phyloP scores from a whole-genome alignment of 2,888 invertebrate species.

The Neoscelio sp. region DNA sequence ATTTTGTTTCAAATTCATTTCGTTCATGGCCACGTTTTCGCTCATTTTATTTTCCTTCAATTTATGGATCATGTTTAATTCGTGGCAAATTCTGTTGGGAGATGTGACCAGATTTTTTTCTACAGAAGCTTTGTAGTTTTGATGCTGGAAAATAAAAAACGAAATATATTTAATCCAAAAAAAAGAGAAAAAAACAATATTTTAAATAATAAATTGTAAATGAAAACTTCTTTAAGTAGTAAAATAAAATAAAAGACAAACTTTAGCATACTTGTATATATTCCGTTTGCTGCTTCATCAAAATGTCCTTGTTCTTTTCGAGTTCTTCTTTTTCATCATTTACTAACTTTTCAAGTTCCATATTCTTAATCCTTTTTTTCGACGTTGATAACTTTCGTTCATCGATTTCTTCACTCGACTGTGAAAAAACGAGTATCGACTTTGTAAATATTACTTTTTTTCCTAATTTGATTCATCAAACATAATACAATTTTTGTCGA shows the following conservation, averaged over 20 bases:
- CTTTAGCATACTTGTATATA: not conserved
- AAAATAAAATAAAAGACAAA: too few relatives aligned
- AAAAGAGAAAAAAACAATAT: too few relatives aligned
- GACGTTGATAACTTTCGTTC: not conserved
- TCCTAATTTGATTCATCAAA: too few relatives aligned
- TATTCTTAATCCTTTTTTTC: not conserved
- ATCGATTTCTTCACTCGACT: conserved; percentile 1
- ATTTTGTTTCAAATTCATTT: not conserved
- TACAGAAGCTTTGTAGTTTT: not conserved
- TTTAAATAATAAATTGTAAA: not conserved
- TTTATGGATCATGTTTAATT: not conserved
- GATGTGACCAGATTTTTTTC: conserved; percentile 14
- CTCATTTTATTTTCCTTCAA: not conserved
- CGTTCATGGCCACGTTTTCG: not conserved
- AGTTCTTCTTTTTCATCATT: not conserved
- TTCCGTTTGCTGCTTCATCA: not conserved
- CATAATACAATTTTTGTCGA: too few relatives aligned
- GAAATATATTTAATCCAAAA: too few relatives aligned
- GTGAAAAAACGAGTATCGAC: too few relatives aligned
- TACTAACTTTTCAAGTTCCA: not conserved
- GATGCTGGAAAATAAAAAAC: not conserved
- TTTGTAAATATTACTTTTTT: too few relatives aligned
- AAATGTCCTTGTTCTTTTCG: not conserved
- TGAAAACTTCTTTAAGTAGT: too few relatives aligned
- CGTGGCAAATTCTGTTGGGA: conserved; percentile 2